Conservation (phyloP, 2,113 vertebrate species). For the Tiliqua scincoides region DNA sequence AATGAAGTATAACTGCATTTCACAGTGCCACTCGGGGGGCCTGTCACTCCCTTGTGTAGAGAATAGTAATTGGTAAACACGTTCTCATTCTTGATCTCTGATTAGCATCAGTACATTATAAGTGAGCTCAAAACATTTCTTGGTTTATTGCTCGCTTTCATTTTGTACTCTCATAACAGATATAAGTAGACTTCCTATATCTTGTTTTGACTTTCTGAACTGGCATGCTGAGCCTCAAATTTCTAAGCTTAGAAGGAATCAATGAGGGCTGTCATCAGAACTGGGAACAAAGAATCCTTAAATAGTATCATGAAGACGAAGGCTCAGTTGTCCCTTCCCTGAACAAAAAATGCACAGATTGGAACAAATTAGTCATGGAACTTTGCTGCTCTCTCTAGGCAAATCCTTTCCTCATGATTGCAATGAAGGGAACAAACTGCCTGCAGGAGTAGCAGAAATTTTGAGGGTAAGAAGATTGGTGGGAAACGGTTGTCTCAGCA, state of each 20-base stretch:
- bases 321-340: background rate
- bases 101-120: background rate
- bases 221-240: background rate
- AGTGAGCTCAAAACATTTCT: background rate
- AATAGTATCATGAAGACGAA: background rate
- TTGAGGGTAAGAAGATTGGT: background rate
- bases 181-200: background rate
- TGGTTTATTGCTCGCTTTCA: background rate
- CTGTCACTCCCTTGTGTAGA: background rate
- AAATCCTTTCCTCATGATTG: background rate
- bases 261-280: background rate
- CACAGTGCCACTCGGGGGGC: background rate
- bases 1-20: background rate
- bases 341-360: background rate
- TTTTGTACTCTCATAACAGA: background rate
- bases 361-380: background rate
- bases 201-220: background rate
- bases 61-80: background rate
- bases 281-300: background rate
- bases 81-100: background rate
- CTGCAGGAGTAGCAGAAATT: background rate
- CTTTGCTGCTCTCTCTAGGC: background rate
- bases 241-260: background rate
- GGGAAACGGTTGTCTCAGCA: background rate
- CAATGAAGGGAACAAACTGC: background rate